Evolutionary conservation across 1,140 invertebrate species (phyloP).

Genomic region (Helicoverpa armigera): DNA sequence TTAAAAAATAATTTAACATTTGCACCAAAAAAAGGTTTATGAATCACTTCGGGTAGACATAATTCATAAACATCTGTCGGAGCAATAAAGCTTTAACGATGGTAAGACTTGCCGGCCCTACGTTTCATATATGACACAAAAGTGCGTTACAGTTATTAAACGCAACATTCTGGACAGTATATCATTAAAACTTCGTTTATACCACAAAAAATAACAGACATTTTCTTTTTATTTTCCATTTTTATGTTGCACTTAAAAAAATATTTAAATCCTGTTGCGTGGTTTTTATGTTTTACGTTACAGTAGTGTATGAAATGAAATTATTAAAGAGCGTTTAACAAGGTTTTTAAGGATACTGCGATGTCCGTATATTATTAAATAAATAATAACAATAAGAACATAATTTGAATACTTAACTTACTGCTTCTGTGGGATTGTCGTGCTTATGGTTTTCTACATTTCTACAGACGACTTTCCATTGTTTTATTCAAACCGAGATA

Average conservation of each 20-base stretch:
- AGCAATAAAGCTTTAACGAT: slow-evolving; percentile 64
- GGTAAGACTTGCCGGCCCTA: slow-evolving; percentile 46
- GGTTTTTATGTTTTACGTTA: too few species aligned
- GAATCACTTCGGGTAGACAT: slow-evolving; percentile 56
- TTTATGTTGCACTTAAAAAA: too few species aligned
- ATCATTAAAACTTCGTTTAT: slow-evolving; percentile 4
- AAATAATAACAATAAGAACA: neutral
- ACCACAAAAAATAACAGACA: neutral
- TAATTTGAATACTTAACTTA: neutral
- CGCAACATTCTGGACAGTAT: neutral
- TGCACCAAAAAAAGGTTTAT: slow-evolving; percentile 53
- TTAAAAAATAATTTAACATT: slow-evolving; percentile 47
- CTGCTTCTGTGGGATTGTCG: neutral
- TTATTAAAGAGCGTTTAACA: too few species aligned
- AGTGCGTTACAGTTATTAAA: slow-evolving; percentile 35
- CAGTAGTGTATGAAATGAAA: too few species aligned
- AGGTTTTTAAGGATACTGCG: too few species aligned
- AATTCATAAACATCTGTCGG: slow-evolving; percentile 65
- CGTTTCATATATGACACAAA: slow-evolving; percentile 30
- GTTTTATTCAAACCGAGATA: slow-evolving; percentile 15
- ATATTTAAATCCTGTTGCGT: too few species aligned
- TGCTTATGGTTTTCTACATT: neutral
- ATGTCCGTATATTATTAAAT: neutral
- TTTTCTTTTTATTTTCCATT: too few species aligned
- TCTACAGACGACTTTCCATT: neutral